Base-by-base conservation (phyloP, 1,140 invertebrate species). In the Leptinotarsa lineolata region DNA sequence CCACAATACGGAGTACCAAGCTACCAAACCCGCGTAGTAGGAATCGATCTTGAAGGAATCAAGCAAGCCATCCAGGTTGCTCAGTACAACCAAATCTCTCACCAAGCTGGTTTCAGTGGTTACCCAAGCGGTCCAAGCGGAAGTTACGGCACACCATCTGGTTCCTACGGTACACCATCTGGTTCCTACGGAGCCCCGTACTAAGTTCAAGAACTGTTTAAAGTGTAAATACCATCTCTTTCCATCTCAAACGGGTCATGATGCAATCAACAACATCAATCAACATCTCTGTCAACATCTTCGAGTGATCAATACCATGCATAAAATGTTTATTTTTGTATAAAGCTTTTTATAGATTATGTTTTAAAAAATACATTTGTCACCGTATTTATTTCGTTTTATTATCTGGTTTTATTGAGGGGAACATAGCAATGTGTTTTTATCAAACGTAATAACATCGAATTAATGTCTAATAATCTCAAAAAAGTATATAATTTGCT, bases 41-140 rank as follows among this genome's bases (percentile, higher is more conserved):
- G 91, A 69, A 89, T 93, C 83, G 89, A 91, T 83, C 88, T 93
- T 67, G 92, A 93, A 77, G 91, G 90, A 63, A 90, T 93, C 83
- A 90, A 91, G 80, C 91, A 92, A 76, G 91, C 91, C 75, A 92
- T 93, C 84, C 91, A 92, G 79, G 91, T 92, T 63, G 91, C 91
- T 20, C 90, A 92, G 80, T 92, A 89, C 87, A 87, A 90, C 80
- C 91, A 90, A 77, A 72, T 82, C 76, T 83, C 82, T 39, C 83
- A 85, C 58, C 79, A 80, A 70, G 80, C 80, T 54, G 69, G 69
- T 15, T 84, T 84, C 68, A 81, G 83, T 45, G 88, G 89, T 16
- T 89, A 89, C 81, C 88, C 88, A 15, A 88, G 88, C 67, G 87
- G 88, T 72, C 85, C 86, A 44, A 84, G 81, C 68, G 30, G 70